Evolutionary conservation across 2,797 vertebrate species (phyloP), one percentile per base, ranked within the genome.

Genomic region (Meda fulgida): DNA sequence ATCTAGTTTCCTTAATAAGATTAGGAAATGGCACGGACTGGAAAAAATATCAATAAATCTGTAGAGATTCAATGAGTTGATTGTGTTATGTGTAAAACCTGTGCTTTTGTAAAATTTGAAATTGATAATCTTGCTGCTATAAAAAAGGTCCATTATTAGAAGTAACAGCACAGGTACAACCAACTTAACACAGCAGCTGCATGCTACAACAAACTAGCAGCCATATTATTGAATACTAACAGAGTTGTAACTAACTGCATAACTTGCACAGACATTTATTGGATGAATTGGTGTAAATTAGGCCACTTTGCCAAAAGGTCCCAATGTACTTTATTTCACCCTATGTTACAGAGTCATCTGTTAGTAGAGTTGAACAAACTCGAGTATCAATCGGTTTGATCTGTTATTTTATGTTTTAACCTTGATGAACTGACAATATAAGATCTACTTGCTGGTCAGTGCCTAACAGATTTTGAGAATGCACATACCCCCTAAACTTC

Each of bases 161-260:
- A 77, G 84, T 86, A 40, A 75, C 67, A 66, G 23, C 71, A 76
- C 81, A 43, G 34, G 36, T 72, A 72, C 53, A 72, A 72, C 69
- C 26, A 48, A 75, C 29, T 36, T 23, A 53, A 77, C 81, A 55
- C 43, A 29, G 43, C 43, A 67, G 63, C 48, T 46, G 82, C 73
- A 78, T 84, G 82, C 34, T 31, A 69, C 46, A 16, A 36, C 34
- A 67, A 83, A 51, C 31, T 53, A 51, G 40, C 40, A 66, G 71
- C 72, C 43, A 8, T 21, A 76, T 51, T 48, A 36, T 29, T 53
- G 51, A 55, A 81, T 58, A 40, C 36, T 43, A 29, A 66, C 21
- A 34, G 46, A 51, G 43, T 31, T 78, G 46, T 55, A 38, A 36
- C 46, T 55, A 69, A 34, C n/a, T 70, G 65, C n/a, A 81, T 80